Evolutionary conservation across 2,113 vertebrate species (phyloP), one percentile per base, ranked within the genome.

Genomic region (Gallinago paraguaiae): DNA sequence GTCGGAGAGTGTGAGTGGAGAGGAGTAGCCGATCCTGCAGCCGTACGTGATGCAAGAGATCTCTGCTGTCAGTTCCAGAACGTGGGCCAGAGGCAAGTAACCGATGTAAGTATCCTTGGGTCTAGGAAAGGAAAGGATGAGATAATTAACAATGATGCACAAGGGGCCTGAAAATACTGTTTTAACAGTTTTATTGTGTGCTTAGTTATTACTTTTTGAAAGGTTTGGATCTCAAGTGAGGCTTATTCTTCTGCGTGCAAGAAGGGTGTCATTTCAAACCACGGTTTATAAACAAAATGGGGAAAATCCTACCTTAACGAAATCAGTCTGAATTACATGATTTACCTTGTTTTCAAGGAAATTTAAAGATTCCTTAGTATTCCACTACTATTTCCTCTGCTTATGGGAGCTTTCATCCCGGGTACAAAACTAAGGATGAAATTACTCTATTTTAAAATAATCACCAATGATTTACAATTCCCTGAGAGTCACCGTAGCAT

Each of bases 21-120:
- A 99, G 25, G 99, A 99, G 86, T 99, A 99, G 39, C 99, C 99
- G 7, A 99, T 99, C 79, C 99, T 98, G 97, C 99, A 99, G 94
- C 99, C 99, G 1, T 99, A 99, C 4, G 99, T 98, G 92, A 99
- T 97, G 61, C 99, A 99, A 37, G 99, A 99, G 75, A 99, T 99
- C 97, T 99, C 99, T 50, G 99, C 99, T 10, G 99, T 99, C 98
- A 99, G 94, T 86, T 99, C 99, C 39, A 99, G 96, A 25, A 99
- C 99, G 8, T 99, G 99, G 94, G 99, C 99, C 97, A 99, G 95
- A 31, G 99, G 99, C 93, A 99, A 98, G 92, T 99, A 99, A 80
- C 98, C 99, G 48, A 99, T 99, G 35, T 99, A 99, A 1, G 98
- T 99, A 71, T 99, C 99, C 61, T 98, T 97, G 78, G 98, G 98